Conservation (phyloP, 2,113 vertebrate species). For the Scomber scombrus region DNA sequence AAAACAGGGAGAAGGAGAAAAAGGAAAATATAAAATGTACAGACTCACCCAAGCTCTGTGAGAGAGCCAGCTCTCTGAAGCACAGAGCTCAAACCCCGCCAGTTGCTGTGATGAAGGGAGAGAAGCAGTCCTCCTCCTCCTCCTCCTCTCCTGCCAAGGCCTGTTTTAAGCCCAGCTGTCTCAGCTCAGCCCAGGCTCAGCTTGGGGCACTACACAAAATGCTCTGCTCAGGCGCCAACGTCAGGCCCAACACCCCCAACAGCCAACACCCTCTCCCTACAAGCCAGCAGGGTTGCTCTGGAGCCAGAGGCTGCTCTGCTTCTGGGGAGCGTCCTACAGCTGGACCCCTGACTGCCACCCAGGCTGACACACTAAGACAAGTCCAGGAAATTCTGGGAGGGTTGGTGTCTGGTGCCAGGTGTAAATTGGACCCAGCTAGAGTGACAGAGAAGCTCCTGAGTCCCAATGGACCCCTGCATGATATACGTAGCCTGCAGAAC, state of each 20-base stretch:
- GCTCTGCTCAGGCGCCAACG: conserved; percentile 80
- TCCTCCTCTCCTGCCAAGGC: conserved; percentile 79
- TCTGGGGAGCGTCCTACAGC: conserved; percentile 62
- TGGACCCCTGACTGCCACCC: conserved; percentile 70
- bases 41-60: conserved; percentile 70
- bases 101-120: conserved; percentile 75
- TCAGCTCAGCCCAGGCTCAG: conserved; percentile 80
- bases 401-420: conserved; percentile 85
- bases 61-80: conserved; percentile 76
- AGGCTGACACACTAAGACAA: conserved; percentile 82
- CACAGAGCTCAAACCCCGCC: conserved; percentile 78
- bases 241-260: conserved; percentile 73
- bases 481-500: conserved; percentile 85
- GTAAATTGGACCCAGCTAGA: conserved; percentile 78
- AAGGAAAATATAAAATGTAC: conserved; percentile 68
- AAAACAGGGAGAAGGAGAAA: conserved; percentile 66
- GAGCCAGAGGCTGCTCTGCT: conserved; percentile 68
- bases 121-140: conserved; percentile 69
- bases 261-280: conserved; percentile 72
- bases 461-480: conserved; percentile 80
- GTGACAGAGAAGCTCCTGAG: conserved; percentile 77
- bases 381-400: conserved; percentile 88
- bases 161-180: conserved; percentile 82
- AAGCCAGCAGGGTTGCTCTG: conserved; percentile 76
- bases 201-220: conserved; percentile 81